These are phyloP conservation scores for Danaus chrysippus DNA, from an alignment of 2,888 invertebrate species.

Conservation along the genomic window DNA sequence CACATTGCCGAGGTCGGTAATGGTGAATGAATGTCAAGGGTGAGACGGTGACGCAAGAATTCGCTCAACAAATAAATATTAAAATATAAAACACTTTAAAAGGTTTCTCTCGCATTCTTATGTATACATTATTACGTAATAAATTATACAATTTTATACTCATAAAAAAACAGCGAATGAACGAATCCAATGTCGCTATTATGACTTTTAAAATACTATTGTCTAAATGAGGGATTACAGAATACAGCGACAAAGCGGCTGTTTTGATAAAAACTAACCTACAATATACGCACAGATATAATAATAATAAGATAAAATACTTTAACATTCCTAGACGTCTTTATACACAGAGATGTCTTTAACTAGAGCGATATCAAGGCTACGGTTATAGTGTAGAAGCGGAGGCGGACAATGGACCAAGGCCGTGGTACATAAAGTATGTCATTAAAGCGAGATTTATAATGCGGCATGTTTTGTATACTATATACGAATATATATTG, in stretches of 20 bases:
- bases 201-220: no score
- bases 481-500: not conserved
- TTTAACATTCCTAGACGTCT: constrained; percentile 17
- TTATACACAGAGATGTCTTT: constrained; percentile 26
- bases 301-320: constrained; percentile 17
- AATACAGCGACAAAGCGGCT: no score
- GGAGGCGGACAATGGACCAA: constrained; percentile 17
- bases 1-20: constrained; percentile 13
- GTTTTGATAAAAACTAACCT: no score
- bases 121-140: not conserved
- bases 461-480: constrained; percentile 10
- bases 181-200: no score
- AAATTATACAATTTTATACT: no score
- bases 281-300: not conserved
- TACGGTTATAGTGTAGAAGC: constrained; percentile 4
- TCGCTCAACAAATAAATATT: constrained; percentile 21
- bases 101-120: constrained; percentile 19
- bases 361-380: constrained; percentile 25
- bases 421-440: constrained; percentile 19
- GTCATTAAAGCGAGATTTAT: constrained; percentile 20
- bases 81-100: constrained; percentile 21
- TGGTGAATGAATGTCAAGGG: constrained; percentile 32
- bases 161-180: no score
- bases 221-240: no score
- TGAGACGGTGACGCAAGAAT: constrained; percentile 23